phyloP scores from a whole-genome alignment of 2,888 invertebrate species.

The Drosophila mulleri region DNA sequence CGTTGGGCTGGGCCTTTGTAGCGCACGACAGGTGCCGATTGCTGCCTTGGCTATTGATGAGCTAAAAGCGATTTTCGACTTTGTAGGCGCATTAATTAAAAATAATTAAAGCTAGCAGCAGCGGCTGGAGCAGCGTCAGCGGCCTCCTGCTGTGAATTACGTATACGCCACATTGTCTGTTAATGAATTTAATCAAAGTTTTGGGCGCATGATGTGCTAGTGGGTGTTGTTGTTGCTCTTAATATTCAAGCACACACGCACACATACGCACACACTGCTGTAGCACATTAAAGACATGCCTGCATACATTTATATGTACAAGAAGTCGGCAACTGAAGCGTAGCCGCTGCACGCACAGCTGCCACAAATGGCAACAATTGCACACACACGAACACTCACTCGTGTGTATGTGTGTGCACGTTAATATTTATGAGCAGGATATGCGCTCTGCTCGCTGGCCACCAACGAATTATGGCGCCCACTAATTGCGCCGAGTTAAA shows the following conservation, averaged over 20 bases:
- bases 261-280: not conserved
- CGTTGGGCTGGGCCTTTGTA: constrained; percentile 26
- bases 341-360: constrained; percentile 37
- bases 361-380: constrained; percentile 67
- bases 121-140: constrained; percentile 5
- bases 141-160: constrained; percentile 46
- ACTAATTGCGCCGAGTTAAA: constrained; percentile 74
- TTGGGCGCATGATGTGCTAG: constrained; percentile 7
- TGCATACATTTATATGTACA: constrained; percentile 29
- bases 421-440: constrained; percentile 66
- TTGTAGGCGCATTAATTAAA: constrained; percentile 62
- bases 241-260: constrained; percentile 10
- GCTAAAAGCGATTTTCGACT: constrained; percentile 50
- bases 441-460: constrained; percentile 62
- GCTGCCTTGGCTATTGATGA: constrained; percentile 46
- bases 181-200: constrained; percentile 55
- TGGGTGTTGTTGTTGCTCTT: constrained; percentile 4
- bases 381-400: constrained; percentile 9
- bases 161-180: constrained; percentile 57
- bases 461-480: constrained; percentile 72
- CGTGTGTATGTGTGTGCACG: constrained; percentile 7
- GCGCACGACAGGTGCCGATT: constrained; percentile 53
- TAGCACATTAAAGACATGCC: constrained; percentile 34
- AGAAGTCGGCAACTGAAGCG: constrained; percentile 15
- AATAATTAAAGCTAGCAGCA: constrained; percentile 51